Conservation (phyloP, 2,797 vertebrate species). For the Lerista edwardsae region DNA sequence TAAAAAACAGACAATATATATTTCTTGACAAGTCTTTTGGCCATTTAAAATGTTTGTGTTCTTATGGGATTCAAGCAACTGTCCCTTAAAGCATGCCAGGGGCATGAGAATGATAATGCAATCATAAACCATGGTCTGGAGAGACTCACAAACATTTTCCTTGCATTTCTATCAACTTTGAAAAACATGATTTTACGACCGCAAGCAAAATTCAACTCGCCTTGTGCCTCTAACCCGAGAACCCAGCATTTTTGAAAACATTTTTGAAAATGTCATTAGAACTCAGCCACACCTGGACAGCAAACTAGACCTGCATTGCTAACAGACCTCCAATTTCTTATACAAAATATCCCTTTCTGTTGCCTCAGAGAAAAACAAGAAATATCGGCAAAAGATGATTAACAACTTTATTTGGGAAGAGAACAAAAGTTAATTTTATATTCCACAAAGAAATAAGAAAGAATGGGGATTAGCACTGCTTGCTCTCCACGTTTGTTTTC, state of each 20-base stretch:
- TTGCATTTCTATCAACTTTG: slow-evolving; percentile 49
- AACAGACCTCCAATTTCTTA: slow-evolving; percentile 4
- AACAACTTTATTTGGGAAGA: too few relatives aligned
- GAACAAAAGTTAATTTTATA: too few relatives aligned
- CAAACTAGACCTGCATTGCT: background rate
- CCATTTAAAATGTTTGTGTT: slow-evolving; percentile 47
- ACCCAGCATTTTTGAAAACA: background rate
- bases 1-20: slow-evolving; percentile 37
- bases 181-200: slow-evolving; percentile 24
- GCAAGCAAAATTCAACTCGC: background rate
- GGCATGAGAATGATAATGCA: slow-evolving; percentile 50
- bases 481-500: too few relatives aligned
- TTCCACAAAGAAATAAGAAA: too few relatives aligned
- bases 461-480: too few relatives aligned
- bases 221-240: background rate
- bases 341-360: too few relatives aligned
- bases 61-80: slow-evolving; percentile 47
- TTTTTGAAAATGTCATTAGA: slow-evolving; percentile 11
- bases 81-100: slow-evolving; percentile 61
- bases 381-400: too few relatives aligned
- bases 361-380: too few relatives aligned
- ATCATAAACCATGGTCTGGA: slow-evolving; percentile 41
- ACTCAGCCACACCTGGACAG: background rate
- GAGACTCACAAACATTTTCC: slow-evolving; percentile 19
- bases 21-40: slow-evolving; percentile 53